Evolutionary conservation across 2,888 invertebrate genomes (phyloP).

Genomic region (Hirtodrosophila confusa): DNA sequence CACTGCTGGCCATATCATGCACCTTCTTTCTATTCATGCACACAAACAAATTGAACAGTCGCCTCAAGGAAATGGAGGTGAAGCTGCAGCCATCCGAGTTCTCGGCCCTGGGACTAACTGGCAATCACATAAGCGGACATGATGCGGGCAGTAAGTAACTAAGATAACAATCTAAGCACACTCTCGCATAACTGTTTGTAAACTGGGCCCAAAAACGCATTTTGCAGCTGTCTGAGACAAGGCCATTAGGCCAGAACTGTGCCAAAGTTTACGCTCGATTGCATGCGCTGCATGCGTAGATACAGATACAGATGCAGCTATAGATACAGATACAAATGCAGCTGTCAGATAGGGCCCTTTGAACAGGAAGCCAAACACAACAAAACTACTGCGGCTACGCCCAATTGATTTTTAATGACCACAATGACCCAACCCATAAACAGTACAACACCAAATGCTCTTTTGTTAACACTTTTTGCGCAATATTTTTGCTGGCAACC

Average conservation of each 20-base stretch:
- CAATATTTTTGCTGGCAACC: conserved; percentile 39
- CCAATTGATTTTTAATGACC: conserved; percentile 76
- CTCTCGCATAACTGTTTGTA: background rate
- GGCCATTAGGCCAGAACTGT: conserved; percentile 40
- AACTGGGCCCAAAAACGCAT: conserved; percentile 14
- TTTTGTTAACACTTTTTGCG: conserved; percentile 52
- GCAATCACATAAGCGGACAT: conserved; percentile 81
- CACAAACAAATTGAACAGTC: conserved; percentile 92
- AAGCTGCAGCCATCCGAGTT: conserved; percentile 88
- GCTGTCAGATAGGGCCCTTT: conserved; percentile 35
- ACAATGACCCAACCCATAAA: conserved; percentile 60
- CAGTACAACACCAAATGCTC: conserved; percentile 29
- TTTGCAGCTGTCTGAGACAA: conserved; percentile 26
- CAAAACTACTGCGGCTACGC: conserved; percentile 43
- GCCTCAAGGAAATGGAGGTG: conserved; percentile 92
- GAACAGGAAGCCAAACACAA: conserved; percentile 17
- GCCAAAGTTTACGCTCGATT: conserved; percentile 56
- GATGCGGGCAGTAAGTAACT: conserved; percentile 83
- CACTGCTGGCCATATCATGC: conserved; percentile 92
- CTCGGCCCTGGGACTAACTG: conserved; percentile 84
- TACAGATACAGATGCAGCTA: conserved; percentile 8
- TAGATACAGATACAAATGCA: conserved; percentile 32
- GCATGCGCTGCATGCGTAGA: conserved; percentile 38
- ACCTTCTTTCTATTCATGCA: conserved; percentile 94
- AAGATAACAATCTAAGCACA: conserved; percentile 33